A percentile compares a stretch with the other conserved stretches of the same genome.
phyloP scores from a whole-genome alignment of 1,140 invertebrate genomes.

The Calosoma granatense region DNA sequence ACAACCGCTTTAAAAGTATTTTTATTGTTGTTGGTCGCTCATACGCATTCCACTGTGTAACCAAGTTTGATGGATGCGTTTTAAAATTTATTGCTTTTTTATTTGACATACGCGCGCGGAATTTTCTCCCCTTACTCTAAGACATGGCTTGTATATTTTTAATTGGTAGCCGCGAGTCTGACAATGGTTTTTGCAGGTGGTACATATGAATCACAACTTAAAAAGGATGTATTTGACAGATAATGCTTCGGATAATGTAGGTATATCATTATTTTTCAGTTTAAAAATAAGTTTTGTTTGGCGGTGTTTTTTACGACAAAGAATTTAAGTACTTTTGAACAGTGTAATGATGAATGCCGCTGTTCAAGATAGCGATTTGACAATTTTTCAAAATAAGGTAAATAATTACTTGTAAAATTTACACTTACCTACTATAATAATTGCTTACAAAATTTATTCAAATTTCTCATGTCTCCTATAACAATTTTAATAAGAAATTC shows the following conservation, averaged over 20 bases:
- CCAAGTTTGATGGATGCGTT: conserved; percentile 2
- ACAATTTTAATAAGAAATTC: too few species aligned
- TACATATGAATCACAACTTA: not conserved
- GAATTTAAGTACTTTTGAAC: not conserved
- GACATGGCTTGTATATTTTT: not conserved
- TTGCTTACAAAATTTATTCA: too few species aligned
- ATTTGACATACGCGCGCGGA: not conserved
- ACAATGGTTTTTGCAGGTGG: not conserved
- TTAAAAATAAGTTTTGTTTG: not conserved
- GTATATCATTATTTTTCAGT: conserved; percentile 2
- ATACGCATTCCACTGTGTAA: not conserved
- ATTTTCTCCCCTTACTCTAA: too few species aligned
- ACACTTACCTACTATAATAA: too few species aligned
- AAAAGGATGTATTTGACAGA: conserved; percentile 1
- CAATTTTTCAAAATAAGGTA: too few species aligned
- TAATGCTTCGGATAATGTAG: conserved; percentile 2
- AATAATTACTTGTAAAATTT: too few species aligned
- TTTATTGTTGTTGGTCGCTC: conserved; percentile 1
- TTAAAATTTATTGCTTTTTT: conserved; percentile 4
- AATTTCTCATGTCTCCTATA: too few species aligned
- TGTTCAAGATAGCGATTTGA: not conserved
- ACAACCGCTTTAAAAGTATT: conserved; percentile 7
- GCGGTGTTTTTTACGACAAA: conserved; percentile 1
- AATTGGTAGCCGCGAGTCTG: not conserved
- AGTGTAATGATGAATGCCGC: not conserved